Percentiles rank a stretch among this genome's conserved stretches.
These are phyloP conservation scores for Cecropterus lyciades DNA, from an alignment of 1,140 invertebrate genomes.

Conservation along the genomic window DNA sequence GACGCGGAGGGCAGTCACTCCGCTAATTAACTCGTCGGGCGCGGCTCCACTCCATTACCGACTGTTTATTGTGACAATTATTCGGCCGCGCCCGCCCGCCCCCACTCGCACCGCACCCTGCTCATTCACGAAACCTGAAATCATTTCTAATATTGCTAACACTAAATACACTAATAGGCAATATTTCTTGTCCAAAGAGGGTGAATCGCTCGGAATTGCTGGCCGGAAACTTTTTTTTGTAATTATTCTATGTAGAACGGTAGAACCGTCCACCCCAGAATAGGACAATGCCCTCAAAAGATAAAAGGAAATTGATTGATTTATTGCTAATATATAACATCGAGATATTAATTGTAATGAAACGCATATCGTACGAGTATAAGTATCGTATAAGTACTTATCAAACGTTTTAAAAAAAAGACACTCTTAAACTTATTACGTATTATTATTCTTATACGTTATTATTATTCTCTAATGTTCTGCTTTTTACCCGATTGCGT, in stretches of 20 bases:
- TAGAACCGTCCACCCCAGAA: background rate
- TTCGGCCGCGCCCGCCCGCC: slow-evolving; percentile 39
- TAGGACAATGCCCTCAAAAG: background rate
- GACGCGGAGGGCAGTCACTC: slow-evolving; percentile 41
- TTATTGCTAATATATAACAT: too few species aligned
- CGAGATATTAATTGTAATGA: too few species aligned
- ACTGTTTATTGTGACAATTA: slow-evolving; percentile 71
- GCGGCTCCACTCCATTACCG: slow-evolving; percentile 64
- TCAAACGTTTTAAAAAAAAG: too few species aligned
- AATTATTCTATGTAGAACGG: background rate
- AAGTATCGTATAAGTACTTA: too few species aligned
- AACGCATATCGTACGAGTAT: too few species aligned
- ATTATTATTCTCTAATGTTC: too few species aligned
- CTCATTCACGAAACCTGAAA: slow-evolving; percentile 37
- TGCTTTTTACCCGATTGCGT: too few species aligned
- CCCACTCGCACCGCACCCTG: slow-evolving; percentile 31
- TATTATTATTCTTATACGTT: too few species aligned
- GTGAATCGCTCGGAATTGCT: background rate
- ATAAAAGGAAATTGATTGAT: background rate
- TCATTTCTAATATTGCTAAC: slow-evolving; percentile 28
- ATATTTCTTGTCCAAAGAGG: slow-evolving; percentile 28
- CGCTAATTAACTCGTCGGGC: slow-evolving; percentile 62
- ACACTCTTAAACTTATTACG: too few species aligned
- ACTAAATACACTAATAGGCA: slow-evolving; percentile 33
- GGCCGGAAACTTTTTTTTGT: slow-evolving; percentile 14